A percentile compares a stretch with the other conserved stretches of the same genome.
phyloP scores from a whole-genome alignment of 2,888 invertebrate genomes.

The Epistrophe eligans region DNA sequence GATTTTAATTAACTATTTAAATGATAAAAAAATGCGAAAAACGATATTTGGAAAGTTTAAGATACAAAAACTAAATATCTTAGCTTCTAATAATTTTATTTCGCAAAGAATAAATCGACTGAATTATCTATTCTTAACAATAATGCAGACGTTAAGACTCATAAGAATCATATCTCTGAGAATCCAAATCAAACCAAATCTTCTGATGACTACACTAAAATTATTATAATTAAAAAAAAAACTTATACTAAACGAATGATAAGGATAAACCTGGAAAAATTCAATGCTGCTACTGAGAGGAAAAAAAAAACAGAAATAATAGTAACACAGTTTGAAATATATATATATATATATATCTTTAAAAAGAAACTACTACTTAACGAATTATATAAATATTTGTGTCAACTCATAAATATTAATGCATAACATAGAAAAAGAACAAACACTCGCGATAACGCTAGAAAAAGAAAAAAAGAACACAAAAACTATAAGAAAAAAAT shows the following conservation, averaged over 20 bases:
- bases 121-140: constrained; percentile 65
- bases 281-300: constrained; percentile 5
- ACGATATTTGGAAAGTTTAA: constrained; percentile 30
- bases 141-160: constrained; percentile 55
- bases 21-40: constrained; percentile 36
- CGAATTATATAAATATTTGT: not conserved
- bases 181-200: constrained; percentile 45
- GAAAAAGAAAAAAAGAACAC: not conserved
- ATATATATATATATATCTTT: not conserved
- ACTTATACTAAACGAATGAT: not conserved
- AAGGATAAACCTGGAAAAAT: constrained; percentile 31
- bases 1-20: constrained; percentile 54
- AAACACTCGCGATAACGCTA: constrained; percentile 1
- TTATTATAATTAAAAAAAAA: not conserved
- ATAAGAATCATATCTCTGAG: constrained; percentile 71
- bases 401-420: not conserved
- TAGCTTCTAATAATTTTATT: constrained; percentile 43
- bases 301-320: not conserved
- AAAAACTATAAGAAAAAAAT: constrained; percentile 1
- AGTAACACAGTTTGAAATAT: not conserved
- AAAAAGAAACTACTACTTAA: constrained; percentile 8
- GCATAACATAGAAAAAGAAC: constrained; percentile 8
- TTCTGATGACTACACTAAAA: constrained; percentile 32
- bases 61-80: constrained; percentile 21
- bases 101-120: constrained; percentile 56